Evolutionary conservation across 2,797 vertebrate species (phyloP).

Genomic region (Crocidura indochinensis): DNA sequence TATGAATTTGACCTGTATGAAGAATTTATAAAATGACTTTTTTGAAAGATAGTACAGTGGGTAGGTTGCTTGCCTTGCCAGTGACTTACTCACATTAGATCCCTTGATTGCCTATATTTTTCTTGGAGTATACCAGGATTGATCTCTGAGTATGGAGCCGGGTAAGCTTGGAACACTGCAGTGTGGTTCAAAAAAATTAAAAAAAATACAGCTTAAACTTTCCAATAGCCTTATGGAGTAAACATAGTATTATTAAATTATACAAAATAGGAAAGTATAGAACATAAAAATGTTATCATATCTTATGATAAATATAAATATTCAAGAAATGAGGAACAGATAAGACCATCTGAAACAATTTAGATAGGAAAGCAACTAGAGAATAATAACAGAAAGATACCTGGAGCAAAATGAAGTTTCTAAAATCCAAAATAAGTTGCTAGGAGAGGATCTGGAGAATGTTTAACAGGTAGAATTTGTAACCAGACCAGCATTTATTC

Average conservation of each 20-base stretch:
- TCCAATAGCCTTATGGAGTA: background rate
- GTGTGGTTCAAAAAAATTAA: too few relatives aligned
- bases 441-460: background rate
- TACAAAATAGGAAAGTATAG: slow-evolving; percentile 4
- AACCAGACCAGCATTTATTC: background rate
- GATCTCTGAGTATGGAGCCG: too few relatives aligned
- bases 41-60: too few relatives aligned
- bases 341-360: background rate
- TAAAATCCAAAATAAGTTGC: background rate
- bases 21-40: background rate
- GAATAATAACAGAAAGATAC: background rate
- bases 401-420: background rate
- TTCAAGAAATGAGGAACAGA: background rate
- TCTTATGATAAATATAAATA: slow-evolving; percentile 40
- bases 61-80: too few relatives aligned
- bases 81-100: too few relatives aligned
- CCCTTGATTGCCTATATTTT: too few relatives aligned
- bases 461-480: slow-evolving; percentile 4
- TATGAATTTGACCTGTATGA: background rate
- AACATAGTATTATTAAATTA: background rate
- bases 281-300: background rate
- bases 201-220: background rate
- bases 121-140: too few relatives aligned
- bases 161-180: too few relatives aligned
- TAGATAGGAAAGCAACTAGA: background rate